Conservation (phyloP, 2,888 invertebrate species). For the Eumacrocentrus americanus region DNA sequence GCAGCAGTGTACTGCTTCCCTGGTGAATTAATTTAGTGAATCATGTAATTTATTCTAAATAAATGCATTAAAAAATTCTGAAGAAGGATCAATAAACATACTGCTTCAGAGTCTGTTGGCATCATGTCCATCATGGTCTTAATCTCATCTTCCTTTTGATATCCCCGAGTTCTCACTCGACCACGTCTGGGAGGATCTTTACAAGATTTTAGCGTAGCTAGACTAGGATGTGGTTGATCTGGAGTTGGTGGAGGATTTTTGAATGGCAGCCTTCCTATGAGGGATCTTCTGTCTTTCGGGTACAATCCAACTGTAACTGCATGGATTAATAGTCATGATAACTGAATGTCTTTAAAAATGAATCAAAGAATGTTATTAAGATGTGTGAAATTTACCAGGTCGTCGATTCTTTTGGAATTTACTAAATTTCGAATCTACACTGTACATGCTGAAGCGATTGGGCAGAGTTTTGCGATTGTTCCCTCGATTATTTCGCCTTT, state of each 20-base stretch:
- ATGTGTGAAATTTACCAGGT: slow-evolving; percentile 34
- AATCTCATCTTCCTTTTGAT: slow-evolving; percentile 54
- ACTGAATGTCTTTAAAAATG: not conserved
- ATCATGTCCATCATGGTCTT: slow-evolving; percentile 56
- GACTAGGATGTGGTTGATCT: slow-evolving; percentile 38
- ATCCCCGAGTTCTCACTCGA: slow-evolving; percentile 38
- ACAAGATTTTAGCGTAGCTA: slow-evolving; percentile 33
- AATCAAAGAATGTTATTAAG: not conserved
- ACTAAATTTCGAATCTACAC: slow-evolving; percentile 40
- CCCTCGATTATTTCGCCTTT: slow-evolving; percentile 36
- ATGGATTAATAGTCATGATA: not conserved
- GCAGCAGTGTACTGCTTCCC: slow-evolving; percentile 41
- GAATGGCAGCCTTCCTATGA: slow-evolving; percentile 12
- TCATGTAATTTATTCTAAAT: slow-evolving; percentile 6
- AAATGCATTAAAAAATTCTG: slow-evolving; percentile 3
- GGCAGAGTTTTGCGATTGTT: slow-evolving; percentile 41
- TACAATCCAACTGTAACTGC: slow-evolving; percentile 23
- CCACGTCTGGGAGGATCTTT: slow-evolving; percentile 35
- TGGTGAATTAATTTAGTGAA: slow-evolving; percentile 22
- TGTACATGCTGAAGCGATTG: slow-evolving; percentile 52
- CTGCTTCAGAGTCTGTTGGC: slow-evolving; percentile 49
- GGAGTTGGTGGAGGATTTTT: slow-evolving; percentile 35
- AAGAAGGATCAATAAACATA: too few relatives aligned
- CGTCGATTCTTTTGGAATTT: slow-evolving; percentile 43
- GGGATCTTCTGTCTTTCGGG: slow-evolving; percentile 19